A percentile compares a stretch with the other conserved stretches of the same genome.
These are phyloP conservation scores for Hemaris fuciformis DNA, from an alignment of 2,888 invertebrate species.

Conservation along the genomic window DNA sequence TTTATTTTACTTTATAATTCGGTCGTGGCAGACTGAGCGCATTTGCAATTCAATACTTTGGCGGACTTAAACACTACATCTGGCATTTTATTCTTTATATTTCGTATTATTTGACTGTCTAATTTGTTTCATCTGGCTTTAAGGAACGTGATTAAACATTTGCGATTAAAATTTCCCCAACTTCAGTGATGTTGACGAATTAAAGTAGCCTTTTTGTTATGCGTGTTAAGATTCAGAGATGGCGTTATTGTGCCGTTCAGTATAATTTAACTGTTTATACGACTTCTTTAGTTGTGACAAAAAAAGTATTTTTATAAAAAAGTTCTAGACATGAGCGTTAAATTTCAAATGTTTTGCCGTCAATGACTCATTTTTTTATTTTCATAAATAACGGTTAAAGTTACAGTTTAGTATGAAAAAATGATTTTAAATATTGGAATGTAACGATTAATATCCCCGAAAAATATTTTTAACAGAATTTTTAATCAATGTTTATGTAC, in stretches of 20 bases:
- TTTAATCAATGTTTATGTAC: no score
- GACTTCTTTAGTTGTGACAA: neutral
- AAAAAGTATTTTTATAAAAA: neutral
- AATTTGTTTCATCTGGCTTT: conserved; percentile 3
- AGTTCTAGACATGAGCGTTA: neutral
- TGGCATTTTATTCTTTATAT: conserved; percentile 10
- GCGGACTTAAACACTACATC: conserved; percentile 15
- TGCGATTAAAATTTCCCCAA: neutral
- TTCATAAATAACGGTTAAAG: no score
- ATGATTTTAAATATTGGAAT: no score
- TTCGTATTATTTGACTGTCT: conserved; percentile 11
- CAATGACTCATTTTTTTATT: no score
- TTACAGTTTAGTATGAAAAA: no score
- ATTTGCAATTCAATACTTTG: conserved; percentile 44
- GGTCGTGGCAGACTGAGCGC: conserved; percentile 19
- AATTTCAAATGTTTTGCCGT: no score
- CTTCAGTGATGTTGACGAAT: neutral
- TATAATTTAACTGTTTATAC: neutral
- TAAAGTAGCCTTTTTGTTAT: neutral
- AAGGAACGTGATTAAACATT: conserved; percentile 2
- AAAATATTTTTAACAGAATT: no score
- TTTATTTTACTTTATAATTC: conserved; percentile 40
- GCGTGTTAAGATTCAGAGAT: neutral
- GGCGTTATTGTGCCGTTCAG: neutral
- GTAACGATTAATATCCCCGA: no score